A percentile compares a stretch with the other conserved stretches of the same genome.
Conservation (phyloP, 2,113 vertebrate genomes). For the Donacobius atricapilla region DNA sequence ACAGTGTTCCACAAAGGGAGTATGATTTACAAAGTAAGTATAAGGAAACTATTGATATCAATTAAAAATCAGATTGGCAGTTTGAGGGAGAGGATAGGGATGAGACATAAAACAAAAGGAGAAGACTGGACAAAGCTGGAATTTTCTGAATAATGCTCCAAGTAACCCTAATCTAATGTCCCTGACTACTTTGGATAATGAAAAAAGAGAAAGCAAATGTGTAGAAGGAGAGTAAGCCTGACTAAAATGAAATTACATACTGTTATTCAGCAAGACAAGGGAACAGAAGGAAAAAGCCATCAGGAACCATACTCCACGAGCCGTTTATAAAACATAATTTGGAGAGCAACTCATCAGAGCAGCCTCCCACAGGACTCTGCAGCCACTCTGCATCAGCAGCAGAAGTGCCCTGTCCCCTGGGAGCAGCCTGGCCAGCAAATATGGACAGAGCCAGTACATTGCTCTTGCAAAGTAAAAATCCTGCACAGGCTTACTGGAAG, state of each 20-base stretch:
- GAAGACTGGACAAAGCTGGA: neutral
- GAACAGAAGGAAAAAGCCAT: neutral
- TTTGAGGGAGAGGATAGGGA: neutral
- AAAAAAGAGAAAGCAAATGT: neutral
- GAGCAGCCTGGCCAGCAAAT: neutral
- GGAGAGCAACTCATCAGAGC: neutral
- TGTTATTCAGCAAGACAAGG: neutral
- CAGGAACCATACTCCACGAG: neutral
- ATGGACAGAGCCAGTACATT: neutral
- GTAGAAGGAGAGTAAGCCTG: neutral
- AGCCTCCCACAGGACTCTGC: neutral
- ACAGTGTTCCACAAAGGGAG: constrained; percentile 33
- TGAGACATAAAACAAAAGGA: neutral
- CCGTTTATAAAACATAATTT: neutral
- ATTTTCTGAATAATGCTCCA: neutral
- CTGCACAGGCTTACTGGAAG: neutral
- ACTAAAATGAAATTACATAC: neutral
- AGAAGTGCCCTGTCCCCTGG: neutral
- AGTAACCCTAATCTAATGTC: neutral
- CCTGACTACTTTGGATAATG: neutral
- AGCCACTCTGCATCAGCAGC: neutral
- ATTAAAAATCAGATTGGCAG: constrained; percentile 19
- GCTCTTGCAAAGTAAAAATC: neutral
- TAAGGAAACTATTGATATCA: constrained; percentile 32
- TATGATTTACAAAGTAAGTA: constrained; percentile 48